Percentiles rank a stretch among this genome's conserved stretches.
phyloP scores from a whole-genome alignment of 2,113 vertebrate genomes.

The Percina caprodes region DNA sequence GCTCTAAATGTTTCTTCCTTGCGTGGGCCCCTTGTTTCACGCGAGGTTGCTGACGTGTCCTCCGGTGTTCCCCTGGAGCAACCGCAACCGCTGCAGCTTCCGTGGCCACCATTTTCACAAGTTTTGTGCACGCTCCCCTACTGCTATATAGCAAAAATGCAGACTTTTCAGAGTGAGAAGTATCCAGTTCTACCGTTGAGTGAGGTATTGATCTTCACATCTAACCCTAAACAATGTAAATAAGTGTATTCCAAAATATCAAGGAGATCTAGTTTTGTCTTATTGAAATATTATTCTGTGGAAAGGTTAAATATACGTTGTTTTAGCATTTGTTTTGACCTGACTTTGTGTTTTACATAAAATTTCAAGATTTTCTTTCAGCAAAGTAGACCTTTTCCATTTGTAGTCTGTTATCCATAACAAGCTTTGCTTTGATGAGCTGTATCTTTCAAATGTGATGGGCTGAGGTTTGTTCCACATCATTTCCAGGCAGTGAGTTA shows the following conservation, averaged over 20 bases:
- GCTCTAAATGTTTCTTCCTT: too few species aligned
- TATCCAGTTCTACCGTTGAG: not conserved
- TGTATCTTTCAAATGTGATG: conserved; percentile 11
- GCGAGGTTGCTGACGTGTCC: too few species aligned
- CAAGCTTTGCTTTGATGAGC: conserved; percentile 35
- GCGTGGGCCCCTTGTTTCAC: too few species aligned
- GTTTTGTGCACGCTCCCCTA: too few species aligned
- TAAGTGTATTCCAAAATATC: not conserved
- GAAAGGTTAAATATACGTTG: too few species aligned
- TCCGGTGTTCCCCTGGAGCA: too few species aligned
- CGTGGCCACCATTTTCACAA: too few species aligned
- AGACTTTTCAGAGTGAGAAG: too few species aligned
- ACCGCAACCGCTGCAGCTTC: too few species aligned
- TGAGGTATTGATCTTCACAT: not conserved
- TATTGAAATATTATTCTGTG: not conserved
- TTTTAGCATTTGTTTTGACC: not conserved
- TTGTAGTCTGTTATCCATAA: not conserved
- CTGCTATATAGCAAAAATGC: too few species aligned
- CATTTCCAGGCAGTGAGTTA: conserved; percentile 20
- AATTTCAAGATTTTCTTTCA: not conserved
- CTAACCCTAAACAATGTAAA: not conserved
- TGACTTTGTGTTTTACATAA: not conserved
- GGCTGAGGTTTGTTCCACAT: conserved; percentile 11
- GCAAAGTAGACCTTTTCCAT: not conserved
- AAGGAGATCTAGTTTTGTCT: not conserved